These are phyloP conservation scores for Chaenogobius annularis DNA, from an alignment of 2,113 vertebrate genomes.

Conservation along the genomic window DNA sequence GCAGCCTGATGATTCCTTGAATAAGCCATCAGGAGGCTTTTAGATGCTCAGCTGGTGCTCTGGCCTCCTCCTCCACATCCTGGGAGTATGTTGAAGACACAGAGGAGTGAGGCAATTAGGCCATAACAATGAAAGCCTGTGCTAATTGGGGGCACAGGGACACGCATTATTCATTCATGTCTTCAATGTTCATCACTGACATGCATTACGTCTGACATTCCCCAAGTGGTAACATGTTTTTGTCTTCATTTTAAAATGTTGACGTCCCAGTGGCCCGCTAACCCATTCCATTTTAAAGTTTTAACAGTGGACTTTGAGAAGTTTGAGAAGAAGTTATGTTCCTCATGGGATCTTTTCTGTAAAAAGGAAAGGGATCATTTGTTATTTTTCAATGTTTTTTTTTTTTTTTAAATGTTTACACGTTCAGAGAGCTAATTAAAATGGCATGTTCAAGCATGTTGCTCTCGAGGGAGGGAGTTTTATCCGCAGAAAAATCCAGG, in stretches of 20 bases:
- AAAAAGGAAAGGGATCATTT: conserved; percentile 31
- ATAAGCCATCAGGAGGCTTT: conserved; percentile 58
- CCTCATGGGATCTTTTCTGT: conserved; percentile 13
- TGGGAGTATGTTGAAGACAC: conserved; percentile 49
- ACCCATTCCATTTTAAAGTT: background rate
- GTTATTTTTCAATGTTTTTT: conserved; percentile 44
- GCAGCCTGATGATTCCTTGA: conserved; percentile 58
- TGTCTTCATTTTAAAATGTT: background rate
- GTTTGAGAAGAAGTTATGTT: background rate
- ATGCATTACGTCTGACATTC: background rate
- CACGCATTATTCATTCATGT: conserved; percentile 36
- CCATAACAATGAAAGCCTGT: conserved; percentile 49
- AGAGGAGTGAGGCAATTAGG: conserved; percentile 68
- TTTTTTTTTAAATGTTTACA: conserved; percentile 51
- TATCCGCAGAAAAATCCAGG: conserved; percentile 5
- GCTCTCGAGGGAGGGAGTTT: conserved; percentile 34
- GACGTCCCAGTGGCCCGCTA: background rate
- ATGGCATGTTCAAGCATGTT: conserved; percentile 66
- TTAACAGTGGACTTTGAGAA: background rate
- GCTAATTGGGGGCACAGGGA: conserved; percentile 63
- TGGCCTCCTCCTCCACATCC: conserved; percentile 24
- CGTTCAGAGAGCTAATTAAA: conserved; percentile 67
- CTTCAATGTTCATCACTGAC: conserved; percentile 9
- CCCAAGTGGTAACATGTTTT: background rate
- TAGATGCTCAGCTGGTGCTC: conserved; percentile 48